These are phyloP conservation scores for Halocynthia roretzi DNA, from an alignment of 23 tunicate species.

Conservation along the genomic window DNA sequence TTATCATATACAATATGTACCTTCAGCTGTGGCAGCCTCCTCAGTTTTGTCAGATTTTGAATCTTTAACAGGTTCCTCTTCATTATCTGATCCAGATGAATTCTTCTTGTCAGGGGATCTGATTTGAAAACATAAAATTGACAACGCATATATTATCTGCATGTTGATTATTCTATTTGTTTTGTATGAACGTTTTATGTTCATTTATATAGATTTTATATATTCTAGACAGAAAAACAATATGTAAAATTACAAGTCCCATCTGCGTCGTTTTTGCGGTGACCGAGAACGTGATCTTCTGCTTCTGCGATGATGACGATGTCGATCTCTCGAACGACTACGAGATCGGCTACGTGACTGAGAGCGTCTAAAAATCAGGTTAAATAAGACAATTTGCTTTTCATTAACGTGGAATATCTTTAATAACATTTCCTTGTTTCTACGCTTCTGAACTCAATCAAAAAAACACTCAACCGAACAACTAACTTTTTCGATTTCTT, in stretches of 20 bases:
- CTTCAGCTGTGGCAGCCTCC: neutral
- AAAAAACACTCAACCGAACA: neutral
- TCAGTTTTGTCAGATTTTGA: neutral
- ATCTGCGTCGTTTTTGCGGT: constrained; percentile 20
- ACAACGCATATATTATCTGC: neutral
- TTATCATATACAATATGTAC: neutral
- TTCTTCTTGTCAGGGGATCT: neutral
- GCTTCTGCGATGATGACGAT: constrained; percentile 34
- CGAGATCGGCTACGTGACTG: constrained; percentile 26
- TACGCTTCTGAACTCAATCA: too few species aligned
- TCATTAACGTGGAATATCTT: too few species aligned
- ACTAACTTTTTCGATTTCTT: constrained; percentile 24
- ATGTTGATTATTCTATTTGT: constrained; percentile 1
- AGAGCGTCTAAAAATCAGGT: too few species aligned
- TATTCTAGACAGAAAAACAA: too few species aligned
- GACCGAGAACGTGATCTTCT: constrained; percentile 34
- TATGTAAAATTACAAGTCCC: neutral
- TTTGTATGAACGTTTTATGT: neutral
- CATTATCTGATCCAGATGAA: neutral
- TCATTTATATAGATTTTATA: neutral
- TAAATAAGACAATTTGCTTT: too few species aligned
- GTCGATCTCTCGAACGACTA: constrained; percentile 46
- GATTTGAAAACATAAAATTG: neutral
- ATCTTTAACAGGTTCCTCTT: neutral
- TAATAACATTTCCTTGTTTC: too few species aligned